A percentile compares a stretch with the other conserved stretches of the same genome.
These are phyloP conservation scores for Furnarius figulus DNA, from an alignment of 2,113 vertebrate species.

Conservation along the genomic window DNA sequence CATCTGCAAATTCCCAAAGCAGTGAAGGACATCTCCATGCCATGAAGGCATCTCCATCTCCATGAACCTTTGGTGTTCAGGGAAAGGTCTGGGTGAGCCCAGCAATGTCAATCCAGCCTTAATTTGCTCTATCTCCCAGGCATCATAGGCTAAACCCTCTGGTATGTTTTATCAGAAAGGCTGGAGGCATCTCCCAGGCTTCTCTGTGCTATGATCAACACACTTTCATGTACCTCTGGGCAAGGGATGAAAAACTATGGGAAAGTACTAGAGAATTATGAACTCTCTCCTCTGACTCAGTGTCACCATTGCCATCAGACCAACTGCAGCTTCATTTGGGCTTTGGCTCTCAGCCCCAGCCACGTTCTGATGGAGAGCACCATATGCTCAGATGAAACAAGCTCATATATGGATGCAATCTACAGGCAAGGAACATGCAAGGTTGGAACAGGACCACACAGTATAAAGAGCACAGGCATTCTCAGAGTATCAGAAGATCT, in stretches of 20 bases:
- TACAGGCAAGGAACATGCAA: neutral
- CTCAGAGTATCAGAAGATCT: neutral
- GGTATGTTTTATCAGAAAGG: neutral
- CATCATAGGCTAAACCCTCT: neutral
- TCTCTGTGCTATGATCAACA: neutral
- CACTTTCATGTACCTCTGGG: neutral
- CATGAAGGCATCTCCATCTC: too few species aligned
- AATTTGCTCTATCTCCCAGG: neutral
- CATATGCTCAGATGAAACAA: neutral
- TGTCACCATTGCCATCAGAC: neutral
- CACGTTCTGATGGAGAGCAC: neutral
- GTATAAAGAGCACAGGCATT: neutral
- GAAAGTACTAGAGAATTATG: neutral
- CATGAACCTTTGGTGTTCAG: neutral
- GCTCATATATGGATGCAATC: neutral
- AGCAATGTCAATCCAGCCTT: neutral
- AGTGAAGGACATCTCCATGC: neutral
- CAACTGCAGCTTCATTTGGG: neutral
- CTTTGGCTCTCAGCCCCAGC: neutral
- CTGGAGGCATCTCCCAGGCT: neutral
- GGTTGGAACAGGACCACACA: neutral
- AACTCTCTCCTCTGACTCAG: neutral
- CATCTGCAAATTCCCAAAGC: neutral
- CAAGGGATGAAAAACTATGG: neutral
- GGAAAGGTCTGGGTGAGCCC: neutral